Evolutionary conservation across 2,888 invertebrate genomes (phyloP).

Genomic region (Dendrolimus pini): DNA sequence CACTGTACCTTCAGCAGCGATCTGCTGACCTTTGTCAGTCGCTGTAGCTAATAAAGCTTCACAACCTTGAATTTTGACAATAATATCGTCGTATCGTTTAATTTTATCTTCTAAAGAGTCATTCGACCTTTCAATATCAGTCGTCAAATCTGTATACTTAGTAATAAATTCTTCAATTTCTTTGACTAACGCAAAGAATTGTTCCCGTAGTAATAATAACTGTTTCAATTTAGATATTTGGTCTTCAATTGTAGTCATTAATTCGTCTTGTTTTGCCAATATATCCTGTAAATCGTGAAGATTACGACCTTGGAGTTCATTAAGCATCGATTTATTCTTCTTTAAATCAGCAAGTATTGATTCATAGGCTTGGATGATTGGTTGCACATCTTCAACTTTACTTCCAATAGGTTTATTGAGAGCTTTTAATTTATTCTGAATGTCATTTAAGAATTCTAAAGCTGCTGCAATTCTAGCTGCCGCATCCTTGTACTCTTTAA

Average conservation of each 20-base stretch:
- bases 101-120: conserved; percentile 91
- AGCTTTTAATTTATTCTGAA: conserved; percentile 89
- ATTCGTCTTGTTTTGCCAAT: conserved; percentile 88
- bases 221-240: conserved; percentile 89
- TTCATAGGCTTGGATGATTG: conserved; percentile 87
- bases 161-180: conserved; percentile 92
- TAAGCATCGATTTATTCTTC: conserved; percentile 85
- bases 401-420: conserved; percentile 91
- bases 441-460: conserved; percentile 85
- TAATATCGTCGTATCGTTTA: conserved; percentile 89
- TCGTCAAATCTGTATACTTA: conserved; percentile 89
- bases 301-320: conserved; percentile 85
- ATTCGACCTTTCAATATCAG: conserved; percentile 90
- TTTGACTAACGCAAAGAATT: conserved; percentile 89
- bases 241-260: conserved; percentile 90
- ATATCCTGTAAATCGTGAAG: conserved; percentile 88
- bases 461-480: conserved; percentile 88
- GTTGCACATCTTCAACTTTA: conserved; percentile 91
- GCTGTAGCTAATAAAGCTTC: conserved; percentile 92
- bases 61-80: conserved; percentile 91
- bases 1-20: conserved; percentile 92
- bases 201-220: conserved; percentile 87
- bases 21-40: conserved; percentile 94
- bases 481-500: conserved; percentile 88
- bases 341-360: conserved; percentile 86